Evolutionary conservation across 1,140 invertebrate genomes (phyloP), one percentile per base, ranked within the genome.

Genomic region (Caenorhabditis tropicalis): DNA sequence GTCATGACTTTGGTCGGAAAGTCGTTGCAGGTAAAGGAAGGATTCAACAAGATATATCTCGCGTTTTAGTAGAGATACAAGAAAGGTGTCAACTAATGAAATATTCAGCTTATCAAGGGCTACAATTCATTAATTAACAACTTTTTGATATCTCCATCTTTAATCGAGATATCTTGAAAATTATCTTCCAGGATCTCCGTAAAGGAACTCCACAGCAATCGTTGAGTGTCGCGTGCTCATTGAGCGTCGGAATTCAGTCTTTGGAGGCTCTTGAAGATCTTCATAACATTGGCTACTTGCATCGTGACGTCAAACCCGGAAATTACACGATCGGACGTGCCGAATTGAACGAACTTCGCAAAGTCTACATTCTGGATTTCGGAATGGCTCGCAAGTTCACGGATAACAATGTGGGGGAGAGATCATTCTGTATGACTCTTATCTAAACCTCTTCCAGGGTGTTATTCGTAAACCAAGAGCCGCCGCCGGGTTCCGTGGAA

Each of bases 291-390:
- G 85, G 85, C 16, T 85, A 86, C 39, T 70, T 87, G 36, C 84
- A 85, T 39, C 86, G 86, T 48, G 86, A 87, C 58, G 81, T 87
- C 48, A 87, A 87, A 53, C 86, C 86, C 15, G 83, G 83, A 36
- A 87, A 87, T 43, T 87, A 86, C 58, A 84, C 86, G 1, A 65
- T 49, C 46, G 86, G 86, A 29, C 79, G 83, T 24, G 36, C 12
- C n/a, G 83, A 87, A 21, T 21, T 43, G 10, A 85, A 82, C 6
- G 86, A 87, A 29, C 46, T 58, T 43, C 84, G 65, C 48, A 46
- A 31, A 2, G 39, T 87, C 79, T 87, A 53, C 80, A 85, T 87
- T 84, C 84, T 87, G 19, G 86, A 87, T 49, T 87, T 87, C 36
- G 86, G 84, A 16, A 49, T 87, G 10, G 65, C 21, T 31, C 56